Base-by-base conservation (phyloP, 2,797 vertebrate genomes). In the Pygocentrus nattereri region DNA sequence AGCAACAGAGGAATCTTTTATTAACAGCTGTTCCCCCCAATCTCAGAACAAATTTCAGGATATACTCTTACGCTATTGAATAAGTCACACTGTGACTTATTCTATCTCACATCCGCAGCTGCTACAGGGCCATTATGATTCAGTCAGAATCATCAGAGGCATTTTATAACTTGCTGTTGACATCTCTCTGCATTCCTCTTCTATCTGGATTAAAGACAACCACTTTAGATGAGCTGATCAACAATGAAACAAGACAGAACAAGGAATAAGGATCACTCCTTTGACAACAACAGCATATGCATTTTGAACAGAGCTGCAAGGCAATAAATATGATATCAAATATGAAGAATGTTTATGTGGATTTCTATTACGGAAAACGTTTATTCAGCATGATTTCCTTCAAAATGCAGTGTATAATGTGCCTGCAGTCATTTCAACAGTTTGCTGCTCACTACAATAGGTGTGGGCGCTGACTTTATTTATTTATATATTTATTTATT, bases 1-100 rank as follows among this genome's bases (percentile, higher is more conserved):
- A 80, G 80, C 78, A 69, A 56, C 49, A 25, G 54, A 74, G 50
- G 72, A 82, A 85, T 86, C 80, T 82, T 77, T 80, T 76, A 69
- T 65, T 80, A 74, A 56, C 71, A 74, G 62, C 41, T 69, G 56
- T 56, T 47, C 54, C 75, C 25, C 27, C 61, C 16, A 34, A 41
- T 21, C 27, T 65, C 21, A 49, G 59, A 31, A 41, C 0, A 0
- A 54, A 27, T 68, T 16, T 30, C 30, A 47, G 41, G 11, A 65
- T 34, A 58, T 25, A 64, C 59, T 30, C 25, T 61, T 64, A 58
- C 38, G 56, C 54, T 70, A 81, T 76, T 61, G 21, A 81, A n/a
- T n/a, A n/a, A 49, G 69, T 23, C 23, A 69, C 21, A 69, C 27
- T 50, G 12, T 59, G 62, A 31, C 30, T 50, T 67, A 31, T 23